Percentiles rank a stretch among this genome's conserved stretches.
phyloP scores from a whole-genome alignment of 92 coral and sea anemone species.

The Pocillopora meandrina region DNA sequence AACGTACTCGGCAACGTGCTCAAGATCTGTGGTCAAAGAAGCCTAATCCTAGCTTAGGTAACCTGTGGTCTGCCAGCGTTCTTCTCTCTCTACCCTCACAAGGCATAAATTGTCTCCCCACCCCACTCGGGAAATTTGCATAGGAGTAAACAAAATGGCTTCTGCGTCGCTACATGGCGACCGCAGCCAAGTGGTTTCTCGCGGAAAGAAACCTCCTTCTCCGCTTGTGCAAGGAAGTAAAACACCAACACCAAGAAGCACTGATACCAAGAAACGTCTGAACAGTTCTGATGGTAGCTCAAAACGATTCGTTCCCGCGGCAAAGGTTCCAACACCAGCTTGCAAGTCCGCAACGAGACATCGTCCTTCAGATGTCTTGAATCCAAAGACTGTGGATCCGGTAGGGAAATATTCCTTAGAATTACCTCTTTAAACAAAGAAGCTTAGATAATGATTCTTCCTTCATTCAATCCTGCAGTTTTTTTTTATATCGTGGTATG shows the following conservation, averaged over 20 bases:
- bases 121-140: neutral
- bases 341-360: constrained; percentile 51
- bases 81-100: neutral
- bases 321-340: constrained; percentile 48
- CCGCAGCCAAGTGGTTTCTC: constrained; percentile 67
- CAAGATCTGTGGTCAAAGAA: too few species aligned
- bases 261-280: constrained; percentile 69
- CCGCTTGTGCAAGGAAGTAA: constrained; percentile 53
- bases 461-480: too few species aligned
- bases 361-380: constrained; percentile 91
- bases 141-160: constrained; percentile 64
- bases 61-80: neutral
- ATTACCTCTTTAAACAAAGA: too few species aligned
- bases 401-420: constrained; percentile 45
- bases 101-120: neutral
- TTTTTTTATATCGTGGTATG: too few species aligned
- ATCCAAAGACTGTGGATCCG: constrained; percentile 95
- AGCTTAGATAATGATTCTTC: neutral
- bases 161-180: constrained; percentile 70
- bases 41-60: too few species aligned
- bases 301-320: constrained; percentile 54
- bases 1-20: too few species aligned
- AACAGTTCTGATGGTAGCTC: constrained; percentile 69
- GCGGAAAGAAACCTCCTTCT: constrained; percentile 72
- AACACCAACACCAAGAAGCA: constrained; percentile 46